These are phyloP conservation scores for Andrena dorsata DNA, from an alignment of 2,888 invertebrate species.

Conservation along the genomic window DNA sequence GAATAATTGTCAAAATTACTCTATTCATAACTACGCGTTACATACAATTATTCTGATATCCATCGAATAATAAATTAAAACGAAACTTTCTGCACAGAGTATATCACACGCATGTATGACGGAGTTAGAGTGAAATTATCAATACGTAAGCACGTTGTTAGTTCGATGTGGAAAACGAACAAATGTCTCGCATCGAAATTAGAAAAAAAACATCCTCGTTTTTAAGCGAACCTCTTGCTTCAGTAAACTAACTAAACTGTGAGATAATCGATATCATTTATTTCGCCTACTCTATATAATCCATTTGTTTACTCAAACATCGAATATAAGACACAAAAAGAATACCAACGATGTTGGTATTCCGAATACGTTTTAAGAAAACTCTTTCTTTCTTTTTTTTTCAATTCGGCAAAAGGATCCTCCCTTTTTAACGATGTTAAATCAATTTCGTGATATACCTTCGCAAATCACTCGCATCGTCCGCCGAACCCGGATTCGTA, in stretches of 20 bases:
- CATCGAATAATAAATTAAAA: conserved; percentile 75
- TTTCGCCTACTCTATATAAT: conserved; percentile 57
- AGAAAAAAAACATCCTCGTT: conserved; percentile 38
- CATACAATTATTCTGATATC: conserved; percentile 71
- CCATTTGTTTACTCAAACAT: conserved; percentile 65
- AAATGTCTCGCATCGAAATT: conserved; percentile 43
- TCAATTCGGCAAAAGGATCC: conserved; percentile 46
- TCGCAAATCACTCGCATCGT: conserved; percentile 60
- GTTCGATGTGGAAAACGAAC: conserved; percentile 45
- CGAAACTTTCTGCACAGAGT: conserved; percentile 54
- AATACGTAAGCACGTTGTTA: conserved; percentile 40
- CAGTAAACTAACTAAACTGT: conserved; percentile 45
- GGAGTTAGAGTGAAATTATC: conserved; percentile 58
- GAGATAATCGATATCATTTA: conserved; percentile 55
- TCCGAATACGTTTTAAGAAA: conserved; percentile 48
- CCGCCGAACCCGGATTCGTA: conserved; percentile 49
- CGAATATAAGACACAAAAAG: conserved; percentile 65
- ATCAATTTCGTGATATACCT: conserved; percentile 65
- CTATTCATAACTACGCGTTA: conserved; percentile 70
- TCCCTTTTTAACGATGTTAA: conserved; percentile 51
- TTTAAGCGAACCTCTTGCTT: conserved; percentile 54
- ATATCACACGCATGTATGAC: conserved; percentile 61
- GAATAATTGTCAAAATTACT: conserved; percentile 65
- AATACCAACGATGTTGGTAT: conserved; percentile 63
- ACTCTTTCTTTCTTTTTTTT: conserved; percentile 26